Evolutionary conservation across 2,113 vertebrate genomes (phyloP), one percentile per base, ranked within the genome.

Genomic region (Empidonax alnorum): DNA sequence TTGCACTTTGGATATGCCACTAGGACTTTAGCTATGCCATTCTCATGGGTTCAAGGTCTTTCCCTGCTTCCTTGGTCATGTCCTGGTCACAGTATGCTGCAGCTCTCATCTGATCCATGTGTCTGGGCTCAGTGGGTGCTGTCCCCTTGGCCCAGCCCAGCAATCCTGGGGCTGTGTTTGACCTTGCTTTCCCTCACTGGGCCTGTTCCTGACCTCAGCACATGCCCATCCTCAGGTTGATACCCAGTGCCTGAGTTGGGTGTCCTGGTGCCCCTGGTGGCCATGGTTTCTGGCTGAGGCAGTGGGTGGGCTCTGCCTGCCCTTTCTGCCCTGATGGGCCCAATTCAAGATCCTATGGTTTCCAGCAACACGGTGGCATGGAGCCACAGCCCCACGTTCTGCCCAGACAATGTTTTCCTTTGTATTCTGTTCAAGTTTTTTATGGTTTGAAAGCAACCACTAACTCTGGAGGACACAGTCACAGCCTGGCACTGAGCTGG

Each of bases 21-120:
- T 50, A 59, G 21, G 9, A 39, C 20, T 39, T 25, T 6, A 50
- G 6, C 18, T 49, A 6, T 28, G 18, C 22, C 14, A 20, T 50
- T 46, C 10, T 3, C 11, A 16, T 14, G 18, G 15, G 13, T 49
- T 47, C 14, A n/a, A 27, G 16, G 4, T 12, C 27, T 53, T 84
- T n/a, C 6, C 8, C 5, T 0, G 1, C 7, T 31, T 52, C 9
- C 27, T 47, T 5, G 5, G 9, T 46, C n/a, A 6, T 33, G n/a
- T 16, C 7, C 13, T 7, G 14, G 6, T 42, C 37, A 52, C 35
- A 47, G 39, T 10, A 55, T 4, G 10, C 6, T 25, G 61, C 23
- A 59, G 21, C 19, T 62, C 14, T 61, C 55, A 25, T 25, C 44
- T 55, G 27, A 37, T 13, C 31, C 33, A 7, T 10, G 6, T 3